A percentile compares a stretch with the other conserved stretches of the same genome.
These are phyloP conservation scores for Netelia virgata DNA, from an alignment of 2,888 invertebrate genomes.

Conservation along the genomic window DNA sequence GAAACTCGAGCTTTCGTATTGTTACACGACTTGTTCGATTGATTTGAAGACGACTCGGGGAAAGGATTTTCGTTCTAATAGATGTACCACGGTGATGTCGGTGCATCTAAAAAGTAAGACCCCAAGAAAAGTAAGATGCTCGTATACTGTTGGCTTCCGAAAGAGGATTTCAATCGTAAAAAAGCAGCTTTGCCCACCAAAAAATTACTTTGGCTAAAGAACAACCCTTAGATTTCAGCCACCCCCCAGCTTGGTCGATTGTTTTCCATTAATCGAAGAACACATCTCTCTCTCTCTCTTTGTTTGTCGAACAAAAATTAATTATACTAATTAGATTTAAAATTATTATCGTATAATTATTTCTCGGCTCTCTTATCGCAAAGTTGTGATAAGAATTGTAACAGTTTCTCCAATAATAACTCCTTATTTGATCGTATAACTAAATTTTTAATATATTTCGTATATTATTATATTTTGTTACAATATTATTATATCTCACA, in stretches of 20 bases:
- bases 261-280: not conserved
- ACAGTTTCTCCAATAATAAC: too few relatives aligned
- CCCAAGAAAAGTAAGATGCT: constrained; percentile 13
- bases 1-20: constrained; percentile 21
- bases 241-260: not conserved
- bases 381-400: too few relatives aligned
- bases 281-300: too few relatives aligned
- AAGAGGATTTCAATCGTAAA: constrained; percentile 8
- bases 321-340: too few relatives aligned
- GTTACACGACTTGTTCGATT: constrained; percentile 35
- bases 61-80: not conserved
- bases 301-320: too few relatives aligned
- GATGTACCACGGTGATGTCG: not conserved
- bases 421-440: too few relatives aligned
- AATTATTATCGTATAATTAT: too few relatives aligned
- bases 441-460: too few relatives aligned
- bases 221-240: not conserved
- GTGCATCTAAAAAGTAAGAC: not conserved
- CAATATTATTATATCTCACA: too few relatives aligned
- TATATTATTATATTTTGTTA: too few relatives aligned
- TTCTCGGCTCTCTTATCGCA: too few relatives aligned
- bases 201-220: not conserved
- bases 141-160: constrained; percentile 3
- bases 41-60: constrained; percentile 9
- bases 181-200: not conserved